phyloP scores from a whole-genome alignment of 35 echinoderm and acorn worm genomes.

The Diadema setosum region DNA sequence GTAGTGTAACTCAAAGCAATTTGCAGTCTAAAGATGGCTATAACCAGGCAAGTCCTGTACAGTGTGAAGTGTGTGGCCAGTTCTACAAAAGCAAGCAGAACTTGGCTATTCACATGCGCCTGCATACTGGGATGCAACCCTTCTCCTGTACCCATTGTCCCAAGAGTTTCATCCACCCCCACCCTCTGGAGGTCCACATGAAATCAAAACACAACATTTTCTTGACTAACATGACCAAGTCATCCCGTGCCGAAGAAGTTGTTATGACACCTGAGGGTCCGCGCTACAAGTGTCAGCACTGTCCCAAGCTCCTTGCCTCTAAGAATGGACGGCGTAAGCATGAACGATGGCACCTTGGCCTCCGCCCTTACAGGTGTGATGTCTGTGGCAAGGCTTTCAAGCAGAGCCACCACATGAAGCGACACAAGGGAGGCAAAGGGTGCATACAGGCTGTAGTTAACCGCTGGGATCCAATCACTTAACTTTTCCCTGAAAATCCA shows the following conservation, averaged over 20 bases:
- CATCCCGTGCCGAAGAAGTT: neutral
- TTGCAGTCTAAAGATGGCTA: neutral
- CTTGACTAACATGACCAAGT: neutral
- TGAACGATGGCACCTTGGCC: neutral
- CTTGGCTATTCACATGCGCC: neutral
- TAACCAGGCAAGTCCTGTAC: neutral
- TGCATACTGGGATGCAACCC: neutral
- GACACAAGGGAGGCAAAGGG: neutral
- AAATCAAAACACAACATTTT: neutral
- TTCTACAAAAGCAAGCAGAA: neutral
- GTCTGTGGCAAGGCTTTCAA: neutral
- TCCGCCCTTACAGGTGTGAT: neutral
- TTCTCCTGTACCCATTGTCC: neutral
- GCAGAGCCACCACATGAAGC: neutral
- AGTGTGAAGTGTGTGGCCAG: neutral
- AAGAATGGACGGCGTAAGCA: conserved; percentile 13
- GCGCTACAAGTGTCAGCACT: conserved; percentile 4
- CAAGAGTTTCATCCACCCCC: conserved; percentile 2
- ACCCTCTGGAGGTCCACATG: neutral
- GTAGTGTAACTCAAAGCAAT: neutral
- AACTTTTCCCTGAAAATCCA: neutral
- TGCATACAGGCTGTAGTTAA: neutral
- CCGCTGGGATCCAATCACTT: neutral
- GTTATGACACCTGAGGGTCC: neutral
- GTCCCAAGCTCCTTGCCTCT: neutral